Evolutionary conservation across 2,113 vertebrate species (phyloP), one percentile per base, ranked within the genome.

Genomic region (Oreochromis spilurus): DNA sequence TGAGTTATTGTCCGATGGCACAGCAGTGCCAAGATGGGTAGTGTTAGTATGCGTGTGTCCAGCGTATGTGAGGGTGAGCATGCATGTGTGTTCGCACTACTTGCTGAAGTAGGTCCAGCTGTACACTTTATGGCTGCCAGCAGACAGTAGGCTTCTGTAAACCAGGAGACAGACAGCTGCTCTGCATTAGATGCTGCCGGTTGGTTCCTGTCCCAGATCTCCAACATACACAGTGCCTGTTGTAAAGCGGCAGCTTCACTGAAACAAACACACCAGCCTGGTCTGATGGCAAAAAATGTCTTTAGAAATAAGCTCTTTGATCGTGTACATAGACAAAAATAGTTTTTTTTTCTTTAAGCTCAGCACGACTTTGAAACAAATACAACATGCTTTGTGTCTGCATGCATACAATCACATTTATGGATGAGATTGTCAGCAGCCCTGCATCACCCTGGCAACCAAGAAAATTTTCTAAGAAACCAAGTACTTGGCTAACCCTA

Each of bases 141-240:
- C 92, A 94, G 92, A 94, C 88, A 91, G 92, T 92, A 75, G 90
- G 86, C 92, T 94, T 89, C 88, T 92, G 88, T 95, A 94, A 93
- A 90, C 91, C 88, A 79, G 92, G 89, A 94, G 93, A 95, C 87
- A 91, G 91, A 93, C 96, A 96, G 95, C 94, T 96, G 96, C 91
- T 96, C 88, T 90, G 89, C 84, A 90, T 95, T 95, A 90, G 90
- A 88, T 90, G 89, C 92, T 92, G 83, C 91, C 89, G 82, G 84
- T 91, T 88, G 87, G 86, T 90, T 90, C 80, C 81, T 91, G 84
- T 91, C 87, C 82, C 82, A 87, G 88, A 89, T 89, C 82, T 87
- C 75, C 62, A 86, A 80, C 83, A 67, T 72, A 16, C 82, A 55
- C 67, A 53, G 53, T 58, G 40, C 62, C 16, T 81, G 85, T 67